Evolutionary conservation across 2,888 invertebrate genomes (phyloP).

Genomic region (Disparrhopalites patrizii): DNA sequence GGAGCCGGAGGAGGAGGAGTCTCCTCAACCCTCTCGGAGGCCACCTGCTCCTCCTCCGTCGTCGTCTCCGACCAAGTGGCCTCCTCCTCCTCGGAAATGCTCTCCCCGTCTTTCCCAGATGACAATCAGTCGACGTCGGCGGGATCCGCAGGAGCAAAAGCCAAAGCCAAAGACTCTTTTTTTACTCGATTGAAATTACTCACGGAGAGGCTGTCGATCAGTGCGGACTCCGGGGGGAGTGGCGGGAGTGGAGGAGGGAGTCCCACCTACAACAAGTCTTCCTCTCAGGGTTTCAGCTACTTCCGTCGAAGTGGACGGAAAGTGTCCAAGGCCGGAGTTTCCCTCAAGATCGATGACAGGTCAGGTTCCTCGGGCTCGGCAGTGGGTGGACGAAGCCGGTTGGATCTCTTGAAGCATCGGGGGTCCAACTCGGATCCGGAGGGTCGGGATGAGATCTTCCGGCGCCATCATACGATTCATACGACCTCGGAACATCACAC

Average conservation of each 20-base stretch:
- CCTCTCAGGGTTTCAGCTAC: conserved; percentile 39
- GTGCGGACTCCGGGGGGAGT: conserved; percentile 27
- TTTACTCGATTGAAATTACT: conserved; percentile 57
- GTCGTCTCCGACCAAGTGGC: neutral
- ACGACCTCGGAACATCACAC: neutral
- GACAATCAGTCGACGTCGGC: conserved; percentile 4
- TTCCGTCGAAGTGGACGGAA: conserved; percentile 38
- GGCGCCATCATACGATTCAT: conserved; percentile 14
- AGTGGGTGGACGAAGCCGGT: conserved; percentile 7
- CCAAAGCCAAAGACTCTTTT: conserved; percentile 51
- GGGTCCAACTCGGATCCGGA: conserved; percentile 43
- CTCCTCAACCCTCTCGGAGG: neutral
- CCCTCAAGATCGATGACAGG: conserved; percentile 10
- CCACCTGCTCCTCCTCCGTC: neutral
- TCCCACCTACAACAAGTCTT: conserved; percentile 22
- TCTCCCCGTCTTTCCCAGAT: neutral
- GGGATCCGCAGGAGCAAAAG: conserved; percentile 34
- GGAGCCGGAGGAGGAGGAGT: neutral
- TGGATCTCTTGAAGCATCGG: conserved; percentile 27
- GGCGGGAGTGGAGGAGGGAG: conserved; percentile 34
- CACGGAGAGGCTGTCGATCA: conserved; percentile 54
- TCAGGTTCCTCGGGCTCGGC: conserved; percentile 13
- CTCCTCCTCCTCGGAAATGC: neutral
- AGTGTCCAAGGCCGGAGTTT: conserved; percentile 11
- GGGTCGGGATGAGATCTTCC: conserved; percentile 20